Evolutionary conservation across 2,113 vertebrate genomes (phyloP), one percentile per base, ranked within the genome.

Genomic region (Ammospiza caudacuta): DNA sequence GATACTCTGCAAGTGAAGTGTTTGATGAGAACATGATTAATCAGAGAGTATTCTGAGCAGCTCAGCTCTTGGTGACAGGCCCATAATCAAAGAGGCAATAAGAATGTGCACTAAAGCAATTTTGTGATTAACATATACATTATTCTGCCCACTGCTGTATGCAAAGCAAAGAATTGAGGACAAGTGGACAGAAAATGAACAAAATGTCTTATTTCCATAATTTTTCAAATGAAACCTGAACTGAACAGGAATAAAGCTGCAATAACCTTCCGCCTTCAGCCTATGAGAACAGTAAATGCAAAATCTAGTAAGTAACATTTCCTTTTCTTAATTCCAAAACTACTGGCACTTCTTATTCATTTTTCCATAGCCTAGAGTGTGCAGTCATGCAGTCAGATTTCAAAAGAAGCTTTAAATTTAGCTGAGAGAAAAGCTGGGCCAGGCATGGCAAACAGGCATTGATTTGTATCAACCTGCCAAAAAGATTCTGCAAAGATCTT

Each of bases 21-120:
- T 77, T 72, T 95, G 92, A 93, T 89, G 88, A 95, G 83, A 86
- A 64, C 61, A 57, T 57, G 90, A 94, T 93, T 96, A 95, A 97
- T 96, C 88, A 96, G 83, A 77, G 90, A 83, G 52, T 63, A 86
- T 83, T 87, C 82, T 66, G 82, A 96, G 59, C 68, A 96, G 85
- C 68, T 52, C 67, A 52, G 90, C 68, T 75, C 20, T 81, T 70
- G 39, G 75, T 94, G 83, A 90, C 72, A 83, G 39, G 55, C 47
- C 79, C 64, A 78, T 81, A 95, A 95, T 95, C 95, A 94, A 92
- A 94, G 83, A 75, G 41, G 52, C 64, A 93, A 22, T 59, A 88
- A 86, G 76, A 88, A 92, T 57, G 52, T 68, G 61, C 88, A 92
- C 63, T 67, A 93, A 83, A 91, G 89, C 70, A 87, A 75, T 93